phyloP scores from a whole-genome alignment of 2,113 vertebrate species.

The Plecturocebus donacophilus region DNA sequence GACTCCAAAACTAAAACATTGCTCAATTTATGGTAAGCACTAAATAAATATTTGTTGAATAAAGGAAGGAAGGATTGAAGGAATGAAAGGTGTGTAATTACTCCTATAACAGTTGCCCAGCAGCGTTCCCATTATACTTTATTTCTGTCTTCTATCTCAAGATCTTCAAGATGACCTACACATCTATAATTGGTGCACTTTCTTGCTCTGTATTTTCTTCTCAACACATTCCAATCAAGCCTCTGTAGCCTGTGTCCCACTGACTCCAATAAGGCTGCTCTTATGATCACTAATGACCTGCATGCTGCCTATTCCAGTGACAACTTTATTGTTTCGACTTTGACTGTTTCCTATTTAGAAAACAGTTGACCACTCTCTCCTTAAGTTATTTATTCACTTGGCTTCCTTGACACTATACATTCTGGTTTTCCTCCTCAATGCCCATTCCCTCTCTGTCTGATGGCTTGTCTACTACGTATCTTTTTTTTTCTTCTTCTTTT shows the following conservation, averaged over 20 bases:
- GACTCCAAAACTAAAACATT: not conserved
- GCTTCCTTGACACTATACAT: not conserved
- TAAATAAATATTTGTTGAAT: not conserved
- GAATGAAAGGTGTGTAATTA: not conserved
- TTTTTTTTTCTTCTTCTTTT: not conserved
- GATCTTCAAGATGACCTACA: not conserved
- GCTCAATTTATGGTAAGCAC: not conserved
- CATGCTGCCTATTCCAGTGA: not conserved
- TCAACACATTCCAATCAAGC: not conserved
- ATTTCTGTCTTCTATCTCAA: not conserved
- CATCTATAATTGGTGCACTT: not conserved
- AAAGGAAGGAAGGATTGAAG: not conserved
- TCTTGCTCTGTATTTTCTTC: not conserved
- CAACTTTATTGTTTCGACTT: not conserved
- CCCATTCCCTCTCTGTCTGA: not conserved
- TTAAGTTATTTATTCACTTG: slow-evolving; percentile 11
- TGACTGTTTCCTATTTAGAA: not conserved
- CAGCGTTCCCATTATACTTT: not conserved
- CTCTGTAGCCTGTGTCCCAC: not conserved
- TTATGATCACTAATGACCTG: not conserved
- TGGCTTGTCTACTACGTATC: not conserved
- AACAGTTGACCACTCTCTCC: not conserved
- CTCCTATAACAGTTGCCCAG: not conserved
- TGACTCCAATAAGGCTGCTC: not conserved
- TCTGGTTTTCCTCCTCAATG: not conserved